Evolutionary conservation across 2,113 vertebrate species (phyloP).

Genomic region (Thymallus thymallus): DNA sequence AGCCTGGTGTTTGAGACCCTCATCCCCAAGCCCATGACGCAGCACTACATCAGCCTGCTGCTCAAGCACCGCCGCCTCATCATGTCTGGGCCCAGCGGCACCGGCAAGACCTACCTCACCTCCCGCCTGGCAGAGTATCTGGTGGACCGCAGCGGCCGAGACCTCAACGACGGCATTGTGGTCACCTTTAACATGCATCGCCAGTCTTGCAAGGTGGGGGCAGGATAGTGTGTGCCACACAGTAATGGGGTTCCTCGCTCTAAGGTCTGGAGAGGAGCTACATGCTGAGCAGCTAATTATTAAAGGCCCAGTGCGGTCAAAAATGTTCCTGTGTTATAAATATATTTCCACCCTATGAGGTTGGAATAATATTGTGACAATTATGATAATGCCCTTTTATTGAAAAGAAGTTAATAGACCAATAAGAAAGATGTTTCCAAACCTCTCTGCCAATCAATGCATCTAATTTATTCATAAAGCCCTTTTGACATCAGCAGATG

Average conservation of each 20-base stretch:
- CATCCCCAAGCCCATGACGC: constrained; percentile 98
- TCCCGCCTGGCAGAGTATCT: constrained; percentile 92
- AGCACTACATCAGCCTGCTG: constrained; percentile 95
- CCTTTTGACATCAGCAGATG: too few relatives aligned
- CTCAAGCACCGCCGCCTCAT: constrained; percentile 94
- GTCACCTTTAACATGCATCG: constrained; percentile 98
- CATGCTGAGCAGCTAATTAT: too few relatives aligned
- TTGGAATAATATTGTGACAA: too few relatives aligned
- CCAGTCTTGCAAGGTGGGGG: constrained; percentile 91
- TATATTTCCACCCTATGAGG: too few relatives aligned
- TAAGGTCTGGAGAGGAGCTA: too few relatives aligned
- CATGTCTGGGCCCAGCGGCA: constrained; percentile 92
- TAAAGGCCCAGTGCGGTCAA: too few relatives aligned
- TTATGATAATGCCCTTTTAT: too few relatives aligned
- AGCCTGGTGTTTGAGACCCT: constrained; percentile 95
- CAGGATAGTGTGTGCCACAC: neutral
- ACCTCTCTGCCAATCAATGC: neutral
- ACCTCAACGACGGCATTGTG: constrained; percentile 84
- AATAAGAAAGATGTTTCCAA: neutral
- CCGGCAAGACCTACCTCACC: constrained; percentile 92
- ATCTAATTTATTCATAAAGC: neutral
- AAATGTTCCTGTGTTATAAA: too few relatives aligned
- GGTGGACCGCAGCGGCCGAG: constrained; percentile 92
- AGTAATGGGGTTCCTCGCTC: neutral
- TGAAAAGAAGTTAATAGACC: too few relatives aligned